These are phyloP conservation scores for Eulemur albifrons DNA, from an alignment of 2,797 vertebrate genomes.

Conservation along the genomic window DNA sequence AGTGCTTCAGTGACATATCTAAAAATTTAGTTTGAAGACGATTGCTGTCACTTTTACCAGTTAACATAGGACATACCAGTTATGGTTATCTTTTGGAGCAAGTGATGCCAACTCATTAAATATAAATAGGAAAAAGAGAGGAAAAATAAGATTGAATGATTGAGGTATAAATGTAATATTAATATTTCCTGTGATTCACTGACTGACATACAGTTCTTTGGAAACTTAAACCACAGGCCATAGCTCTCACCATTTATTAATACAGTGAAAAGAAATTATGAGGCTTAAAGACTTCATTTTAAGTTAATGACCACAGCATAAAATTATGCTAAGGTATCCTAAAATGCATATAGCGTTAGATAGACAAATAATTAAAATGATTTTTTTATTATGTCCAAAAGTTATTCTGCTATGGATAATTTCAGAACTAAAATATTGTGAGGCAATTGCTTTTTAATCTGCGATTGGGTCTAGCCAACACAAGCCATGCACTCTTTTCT, in stretches of 20 bases:
- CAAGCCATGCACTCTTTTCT: neutral
- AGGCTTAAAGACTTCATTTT: conserved; percentile 25
- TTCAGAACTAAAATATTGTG: neutral
- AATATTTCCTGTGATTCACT: neutral
- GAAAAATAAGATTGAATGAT: neutral
- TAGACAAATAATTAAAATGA: conserved; percentile 50
- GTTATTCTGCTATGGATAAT: conserved; percentile 11
- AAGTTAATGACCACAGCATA: conserved; percentile 34
- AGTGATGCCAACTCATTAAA: neutral
- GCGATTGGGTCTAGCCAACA: neutral
- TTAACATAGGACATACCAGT: neutral
- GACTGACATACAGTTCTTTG: neutral
- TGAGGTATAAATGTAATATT: neutral
- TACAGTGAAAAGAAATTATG: neutral
- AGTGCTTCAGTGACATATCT: neutral
- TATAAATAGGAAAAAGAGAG: neutral
- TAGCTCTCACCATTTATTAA: neutral
- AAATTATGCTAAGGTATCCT: neutral
- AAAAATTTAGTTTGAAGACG: neutral
- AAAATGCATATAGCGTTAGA: conserved; percentile 35
- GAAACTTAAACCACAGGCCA: neutral
- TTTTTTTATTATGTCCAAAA: conserved; percentile 24
- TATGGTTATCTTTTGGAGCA: neutral
- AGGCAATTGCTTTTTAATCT: conserved; percentile 35
- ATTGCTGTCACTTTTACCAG: neutral